phyloP scores from a whole-genome alignment of 2,888 invertebrate species.

The Cybosia mesomella region DNA sequence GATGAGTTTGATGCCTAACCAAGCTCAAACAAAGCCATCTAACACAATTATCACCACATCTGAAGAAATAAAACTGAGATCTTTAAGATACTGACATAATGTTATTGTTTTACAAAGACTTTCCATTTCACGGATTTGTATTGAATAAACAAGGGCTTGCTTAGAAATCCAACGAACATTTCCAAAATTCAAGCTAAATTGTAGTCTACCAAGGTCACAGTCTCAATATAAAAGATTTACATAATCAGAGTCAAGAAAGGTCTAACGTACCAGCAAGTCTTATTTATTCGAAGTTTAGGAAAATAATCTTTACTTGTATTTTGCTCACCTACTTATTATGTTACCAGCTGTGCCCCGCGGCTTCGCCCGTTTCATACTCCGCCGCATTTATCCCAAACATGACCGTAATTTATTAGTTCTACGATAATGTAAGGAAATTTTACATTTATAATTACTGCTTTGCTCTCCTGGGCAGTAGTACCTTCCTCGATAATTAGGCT shows the following conservation, averaged over 20 bases:
- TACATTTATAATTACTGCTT: no score
- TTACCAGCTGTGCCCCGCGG: not conserved
- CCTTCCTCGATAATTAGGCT: no score
- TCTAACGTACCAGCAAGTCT: slow-evolving; percentile 27
- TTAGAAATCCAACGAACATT: slow-evolving; percentile 27
- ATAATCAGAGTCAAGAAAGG: slow-evolving; percentile 39
- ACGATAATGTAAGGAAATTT: no score
- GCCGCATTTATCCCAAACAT: no score
- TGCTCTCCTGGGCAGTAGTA: no score
- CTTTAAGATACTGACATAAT: slow-evolving; percentile 19
- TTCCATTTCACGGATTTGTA: slow-evolving; percentile 15
- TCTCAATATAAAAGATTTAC: slow-evolving; percentile 42
- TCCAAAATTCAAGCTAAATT: slow-evolving; percentile 36
- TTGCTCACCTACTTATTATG: not conserved
- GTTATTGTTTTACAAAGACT: slow-evolving; percentile 12
- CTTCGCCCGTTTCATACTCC: no score
- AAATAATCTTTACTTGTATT: slow-evolving; percentile 14
- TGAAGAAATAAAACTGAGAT: not conserved
- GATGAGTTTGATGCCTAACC: no score
- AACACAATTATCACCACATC: no score
- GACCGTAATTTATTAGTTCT: no score
- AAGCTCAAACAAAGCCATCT: no score
- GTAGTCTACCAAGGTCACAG: slow-evolving; percentile 32
- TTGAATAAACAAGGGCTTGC: slow-evolving; percentile 27
- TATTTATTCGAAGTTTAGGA: slow-evolving; percentile 30